phyloP scores from a whole-genome alignment of 2,113 vertebrate genomes.

The Pseudonaja textilis region DNA sequence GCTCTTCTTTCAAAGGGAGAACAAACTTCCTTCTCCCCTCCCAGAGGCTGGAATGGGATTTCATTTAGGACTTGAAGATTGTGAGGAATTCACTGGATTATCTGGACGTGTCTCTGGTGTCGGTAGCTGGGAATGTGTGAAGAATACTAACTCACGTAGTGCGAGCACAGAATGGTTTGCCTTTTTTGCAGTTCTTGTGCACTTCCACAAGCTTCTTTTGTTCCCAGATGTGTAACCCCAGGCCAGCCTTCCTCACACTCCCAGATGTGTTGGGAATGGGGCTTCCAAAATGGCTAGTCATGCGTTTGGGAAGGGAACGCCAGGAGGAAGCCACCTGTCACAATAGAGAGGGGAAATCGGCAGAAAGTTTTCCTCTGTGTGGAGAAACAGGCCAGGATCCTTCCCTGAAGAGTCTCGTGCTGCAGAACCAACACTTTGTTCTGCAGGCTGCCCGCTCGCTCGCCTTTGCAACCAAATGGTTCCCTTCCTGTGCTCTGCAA shows the following conservation, averaged over 20 bases:
- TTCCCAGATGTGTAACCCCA: not conserved
- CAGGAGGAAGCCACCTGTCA: not conserved
- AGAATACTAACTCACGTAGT: constrained; percentile 17
- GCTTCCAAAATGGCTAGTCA: not conserved
- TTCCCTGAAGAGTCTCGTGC: not conserved
- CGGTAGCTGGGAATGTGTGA: not conserved
- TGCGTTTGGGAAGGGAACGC: not conserved
- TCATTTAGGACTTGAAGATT: not conserved
- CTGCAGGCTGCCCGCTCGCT: not conserved
- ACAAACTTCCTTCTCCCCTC: not conserved
- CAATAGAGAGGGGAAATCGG: not conserved
- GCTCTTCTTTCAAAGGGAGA: not conserved
- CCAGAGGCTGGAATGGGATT: not conserved
- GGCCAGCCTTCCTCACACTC: not conserved
- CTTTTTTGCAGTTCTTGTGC: not conserved
- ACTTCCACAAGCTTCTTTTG: not conserved
- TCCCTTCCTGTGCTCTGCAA: not conserved
- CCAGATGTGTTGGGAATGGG: not conserved
- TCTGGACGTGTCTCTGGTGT: constrained; percentile 5
- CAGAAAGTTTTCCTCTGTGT: not conserved
- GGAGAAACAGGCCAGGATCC: no score
- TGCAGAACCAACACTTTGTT: not conserved
- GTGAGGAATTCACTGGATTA: not conserved
- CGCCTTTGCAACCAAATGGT: not conserved
- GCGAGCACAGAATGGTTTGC: not conserved